Base-by-base conservation (phyloP, 2,113 vertebrate species). In the Chlorocebus sabaeus region DNA sequence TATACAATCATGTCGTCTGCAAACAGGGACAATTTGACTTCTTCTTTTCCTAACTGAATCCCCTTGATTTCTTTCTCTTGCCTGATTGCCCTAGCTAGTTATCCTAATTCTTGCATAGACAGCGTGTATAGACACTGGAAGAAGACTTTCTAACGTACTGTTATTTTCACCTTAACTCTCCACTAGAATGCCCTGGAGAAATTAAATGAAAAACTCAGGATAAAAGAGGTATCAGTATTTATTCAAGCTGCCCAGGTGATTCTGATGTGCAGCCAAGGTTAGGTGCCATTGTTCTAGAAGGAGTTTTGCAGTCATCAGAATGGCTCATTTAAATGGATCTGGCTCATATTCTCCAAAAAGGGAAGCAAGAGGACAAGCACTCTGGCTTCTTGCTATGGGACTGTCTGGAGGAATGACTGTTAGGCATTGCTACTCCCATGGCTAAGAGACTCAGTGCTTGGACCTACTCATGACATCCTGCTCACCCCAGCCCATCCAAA, bases 271-370 rank as follows among this genome's bases (percentile, higher is more conserved):
- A 84, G 32, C n/a, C 43, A 87, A n/a, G 43, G 38, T 45, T 30
- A 92, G 70, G 35, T 86, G 20, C 64, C 40, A 18, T 85, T 79
- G 16, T 90, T 90, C 55, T 81, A 85, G 25, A 86, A 87, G 30
- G n/a, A 68, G 35, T 35, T 67, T 40, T 22, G 2, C 20, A 70
- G 25, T 81, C 59, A 89, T 40, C 57, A 43, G 43, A 73, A 85
- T 30, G 72, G 27, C 64, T 76, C 40, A 20, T 50, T 85, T 40
- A 88, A 67, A 27, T 38, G 27, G 5, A 43, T n/a, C n/a, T n/a
- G 80, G 55, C 5, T 70, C 45, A 18, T 45, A 18, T 25, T 90
- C 12, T 93, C 73, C 72, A 90, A 70, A 79, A 95, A 90, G 27
- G 6, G 23, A 81, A 5, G 27, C n/a, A 17, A 40, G 38, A 5